These are phyloP conservation scores for Stenoptilia bipunctidactyla DNA, from an alignment of 2,888 invertebrate species.

Conservation along the genomic window DNA sequence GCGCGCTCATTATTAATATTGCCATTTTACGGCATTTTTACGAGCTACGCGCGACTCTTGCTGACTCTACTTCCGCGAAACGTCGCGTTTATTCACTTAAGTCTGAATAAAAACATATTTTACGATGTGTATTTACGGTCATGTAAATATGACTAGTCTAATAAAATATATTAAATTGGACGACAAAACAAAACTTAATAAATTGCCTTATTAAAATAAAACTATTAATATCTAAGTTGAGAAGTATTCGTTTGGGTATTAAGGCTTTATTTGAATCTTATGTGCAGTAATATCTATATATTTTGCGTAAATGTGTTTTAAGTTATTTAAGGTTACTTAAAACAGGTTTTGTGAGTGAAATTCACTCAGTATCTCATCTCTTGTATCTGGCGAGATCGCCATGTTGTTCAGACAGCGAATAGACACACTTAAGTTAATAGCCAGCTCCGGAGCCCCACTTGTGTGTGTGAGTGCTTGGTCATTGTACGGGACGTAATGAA, in stretches of 20 bases:
- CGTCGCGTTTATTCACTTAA: conserved; percentile 36
- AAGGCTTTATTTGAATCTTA: too few relatives aligned
- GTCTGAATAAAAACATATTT: conserved; percentile 18
- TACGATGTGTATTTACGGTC: conserved; percentile 24
- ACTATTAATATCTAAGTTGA: too few relatives aligned
- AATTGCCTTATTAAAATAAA: too few relatives aligned
- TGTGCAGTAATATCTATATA: too few relatives aligned
- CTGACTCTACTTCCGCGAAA: conserved; percentile 31
- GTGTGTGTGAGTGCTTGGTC: conserved; percentile 25
- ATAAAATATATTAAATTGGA: conserved; percentile 20
- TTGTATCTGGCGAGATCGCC: conserved; percentile 27
- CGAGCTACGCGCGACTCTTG: conserved; percentile 23
- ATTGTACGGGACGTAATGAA: conserved; percentile 40
- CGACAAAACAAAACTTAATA: conserved; percentile 4
- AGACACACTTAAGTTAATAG: conserved; percentile 28
- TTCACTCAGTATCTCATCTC: conserved; percentile 38
- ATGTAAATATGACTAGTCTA: conserved; percentile 21
- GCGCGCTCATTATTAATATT: conserved; percentile 44
- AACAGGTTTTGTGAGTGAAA: conserved; percentile 40
- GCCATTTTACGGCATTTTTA: conserved; percentile 40
- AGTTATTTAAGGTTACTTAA: conserved; percentile 44
- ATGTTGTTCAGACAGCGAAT: conserved; percentile 17
- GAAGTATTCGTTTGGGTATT: too few relatives aligned
- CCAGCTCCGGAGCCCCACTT: conserved; percentile 16
- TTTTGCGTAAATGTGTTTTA: too few relatives aligned